These are phyloP conservation scores for Hydractinia echinata DNA, from an alignment of 30 jellyfish, hydroid and myxozoan genomes.

Conservation along the genomic window DNA sequence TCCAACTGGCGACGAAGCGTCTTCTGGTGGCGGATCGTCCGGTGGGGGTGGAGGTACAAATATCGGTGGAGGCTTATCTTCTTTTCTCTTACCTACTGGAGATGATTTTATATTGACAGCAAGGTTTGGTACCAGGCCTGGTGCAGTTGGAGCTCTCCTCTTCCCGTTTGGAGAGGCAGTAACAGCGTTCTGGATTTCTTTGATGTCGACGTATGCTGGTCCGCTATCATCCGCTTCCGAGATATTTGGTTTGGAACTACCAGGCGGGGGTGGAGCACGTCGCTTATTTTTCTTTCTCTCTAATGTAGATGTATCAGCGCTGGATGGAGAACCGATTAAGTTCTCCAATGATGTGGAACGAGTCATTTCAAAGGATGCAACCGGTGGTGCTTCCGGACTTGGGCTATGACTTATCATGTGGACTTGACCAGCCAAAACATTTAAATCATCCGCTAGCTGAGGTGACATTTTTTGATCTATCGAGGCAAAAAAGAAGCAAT, in stretches of 20 bases:
- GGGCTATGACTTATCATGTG: slow-evolving; percentile 51
- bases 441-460: slow-evolving; percentile 43
- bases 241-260: slow-evolving; percentile 9
- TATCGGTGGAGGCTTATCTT: slow-evolving; percentile 43
- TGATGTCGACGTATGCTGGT: slow-evolving; percentile 18
- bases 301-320: background rate
- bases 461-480: slow-evolving; percentile 51
- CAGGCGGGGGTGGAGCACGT: slow-evolving; percentile 61
- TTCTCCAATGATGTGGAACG: background rate
- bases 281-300: slow-evolving; percentile 31
- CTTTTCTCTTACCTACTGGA: background rate
- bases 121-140: slow-evolving; percentile 16
- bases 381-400: background rate
- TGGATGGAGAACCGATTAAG: background rate
- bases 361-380: background rate
- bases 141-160: slow-evolving; percentile 51
- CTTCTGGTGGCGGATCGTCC: slow-evolving; percentile 63
- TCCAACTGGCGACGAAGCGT: slow-evolving; percentile 49
- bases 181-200: background rate
- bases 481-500: background rate
- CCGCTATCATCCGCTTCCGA: slow-evolving; percentile 25
- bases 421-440: slow-evolving; percentile 43
- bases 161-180: slow-evolving; percentile 15
- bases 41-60: slow-evolving; percentile 78
- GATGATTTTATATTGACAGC: background rate